phyloP scores from a whole-genome alignment of 2,888 invertebrate genomes.

The Harmothoe impar region DNA sequence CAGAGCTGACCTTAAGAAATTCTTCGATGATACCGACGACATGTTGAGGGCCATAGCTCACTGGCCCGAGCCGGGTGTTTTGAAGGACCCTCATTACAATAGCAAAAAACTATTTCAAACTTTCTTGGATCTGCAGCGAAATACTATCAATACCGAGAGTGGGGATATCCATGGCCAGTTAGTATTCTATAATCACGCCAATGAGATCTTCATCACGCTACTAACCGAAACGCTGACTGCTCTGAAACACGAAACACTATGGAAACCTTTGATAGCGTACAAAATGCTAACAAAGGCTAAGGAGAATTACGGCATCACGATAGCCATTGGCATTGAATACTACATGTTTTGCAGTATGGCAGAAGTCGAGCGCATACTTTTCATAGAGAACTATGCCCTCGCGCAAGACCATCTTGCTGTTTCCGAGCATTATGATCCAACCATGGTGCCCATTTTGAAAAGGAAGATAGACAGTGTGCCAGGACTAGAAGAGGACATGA shows the following conservation, averaged over 20 bases:
- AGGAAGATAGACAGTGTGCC: background rate
- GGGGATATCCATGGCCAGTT: background rate
- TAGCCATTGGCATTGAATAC: conserved; percentile 41
- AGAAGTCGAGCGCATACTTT: background rate
- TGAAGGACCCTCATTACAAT: background rate
- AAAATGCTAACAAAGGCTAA: conserved; percentile 38
- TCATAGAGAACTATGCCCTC: background rate
- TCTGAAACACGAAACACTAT: background rate
- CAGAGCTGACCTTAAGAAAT: background rate
- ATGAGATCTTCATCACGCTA: background rate
- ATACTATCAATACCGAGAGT: background rate
- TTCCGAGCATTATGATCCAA: background rate
- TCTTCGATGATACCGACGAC: background rate
- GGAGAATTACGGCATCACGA: conserved; percentile 21
- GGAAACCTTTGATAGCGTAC: background rate
- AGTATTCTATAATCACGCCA: conserved; percentile 43
- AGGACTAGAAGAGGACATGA: background rate
- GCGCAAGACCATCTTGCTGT: conserved; percentile 9
- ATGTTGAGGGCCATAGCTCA: background rate
- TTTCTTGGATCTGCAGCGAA: background rate
- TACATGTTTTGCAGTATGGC: conserved; percentile 26
- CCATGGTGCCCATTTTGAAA: background rate
- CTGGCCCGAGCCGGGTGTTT: background rate
- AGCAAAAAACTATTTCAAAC: background rate
- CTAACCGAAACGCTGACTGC: background rate